Evolutionary conservation across 2,113 vertebrate genomes (phyloP), one percentile per base, ranked within the genome.

Genomic region (Balaeniceps rex): DNA sequence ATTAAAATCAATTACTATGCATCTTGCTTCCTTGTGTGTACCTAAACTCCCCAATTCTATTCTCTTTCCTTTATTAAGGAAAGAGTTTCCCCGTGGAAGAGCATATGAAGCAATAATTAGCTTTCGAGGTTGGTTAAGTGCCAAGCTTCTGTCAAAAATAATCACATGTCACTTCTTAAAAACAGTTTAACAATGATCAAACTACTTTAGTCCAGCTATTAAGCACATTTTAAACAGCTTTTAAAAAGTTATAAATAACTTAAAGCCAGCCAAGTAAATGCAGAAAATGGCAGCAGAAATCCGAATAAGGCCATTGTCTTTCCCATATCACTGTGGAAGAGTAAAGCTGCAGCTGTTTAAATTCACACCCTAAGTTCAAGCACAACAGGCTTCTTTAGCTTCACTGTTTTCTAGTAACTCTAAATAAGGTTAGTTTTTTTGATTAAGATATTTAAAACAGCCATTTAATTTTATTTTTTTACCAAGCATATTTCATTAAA

Each of bases 181-280:
- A 96, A 81, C 71, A 81, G 31, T 75, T 91, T 94, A 90, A 93
- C 74, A 79, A 82, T 76, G 76, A 87, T 82, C 24, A 71, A 92
- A 79, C 76, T 92, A 82, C 92, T 82, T 93, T 57, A 97, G 83
- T 69, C 90, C 90, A 79, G 40, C 55, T 81, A 95, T 90, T 97
- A 96, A 92, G 55, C 78, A 78, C 34, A 71, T 84, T 93, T 97
- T 82, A 71, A 94, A 79, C 52, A 69, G 64, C 72, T 94, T 93
- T 94, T 91, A 3, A 84, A 60, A 88, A 96, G 83, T 36, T 92
- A 96, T 93, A 71, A 60, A 91, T 96, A 94, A 65, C 79, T 84
- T 78, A 33, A 94, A 95, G 9, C 29, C 55, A 76, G 29, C 17
- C 42, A 75, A 91, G 19, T 78, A 63, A 88, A 79, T 88, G 60